Percentiles rank a stretch among this genome's conserved stretches.
Conservation (phyloP, 2,113 vertebrate genomes). For the Chlamydotis undulata region DNA sequence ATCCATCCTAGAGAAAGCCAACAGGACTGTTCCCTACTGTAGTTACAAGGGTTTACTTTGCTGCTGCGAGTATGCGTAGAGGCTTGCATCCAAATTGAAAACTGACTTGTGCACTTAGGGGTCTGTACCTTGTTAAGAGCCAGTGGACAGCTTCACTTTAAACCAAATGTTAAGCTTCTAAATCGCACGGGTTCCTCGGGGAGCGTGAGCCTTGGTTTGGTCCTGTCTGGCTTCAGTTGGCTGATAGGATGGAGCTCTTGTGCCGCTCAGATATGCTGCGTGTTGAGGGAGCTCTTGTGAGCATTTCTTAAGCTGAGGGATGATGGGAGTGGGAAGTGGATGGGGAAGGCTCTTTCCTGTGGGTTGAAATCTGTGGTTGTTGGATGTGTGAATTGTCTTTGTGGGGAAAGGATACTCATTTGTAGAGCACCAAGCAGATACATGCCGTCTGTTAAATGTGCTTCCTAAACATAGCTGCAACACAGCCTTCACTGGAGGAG, state of each 20-base stretch:
- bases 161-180: background rate
- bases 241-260: background rate
- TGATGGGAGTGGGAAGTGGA: background rate
- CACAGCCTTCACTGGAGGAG: background rate
- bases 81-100: background rate
- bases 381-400: background rate
- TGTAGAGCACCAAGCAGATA: background rate
- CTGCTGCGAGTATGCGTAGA: background rate
- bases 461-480: background rate
- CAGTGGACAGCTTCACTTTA: background rate
- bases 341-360: background rate
- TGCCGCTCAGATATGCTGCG: fast-evolving
- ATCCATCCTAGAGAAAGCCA: background rate
- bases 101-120: background rate
- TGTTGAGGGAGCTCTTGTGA: background rate
- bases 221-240: background rate
- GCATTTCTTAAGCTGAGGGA: background rate
- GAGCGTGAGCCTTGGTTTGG: background rate
- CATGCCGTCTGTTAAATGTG: background rate
- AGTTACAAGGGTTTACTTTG: background rate
- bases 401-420: background rate
- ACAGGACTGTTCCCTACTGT: background rate
- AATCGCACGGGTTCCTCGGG: background rate
- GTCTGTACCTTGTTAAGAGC: background rate
- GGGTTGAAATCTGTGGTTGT: background rate